Conservation (phyloP, 2,113 vertebrate species). For the Rallus limicola region DNA sequence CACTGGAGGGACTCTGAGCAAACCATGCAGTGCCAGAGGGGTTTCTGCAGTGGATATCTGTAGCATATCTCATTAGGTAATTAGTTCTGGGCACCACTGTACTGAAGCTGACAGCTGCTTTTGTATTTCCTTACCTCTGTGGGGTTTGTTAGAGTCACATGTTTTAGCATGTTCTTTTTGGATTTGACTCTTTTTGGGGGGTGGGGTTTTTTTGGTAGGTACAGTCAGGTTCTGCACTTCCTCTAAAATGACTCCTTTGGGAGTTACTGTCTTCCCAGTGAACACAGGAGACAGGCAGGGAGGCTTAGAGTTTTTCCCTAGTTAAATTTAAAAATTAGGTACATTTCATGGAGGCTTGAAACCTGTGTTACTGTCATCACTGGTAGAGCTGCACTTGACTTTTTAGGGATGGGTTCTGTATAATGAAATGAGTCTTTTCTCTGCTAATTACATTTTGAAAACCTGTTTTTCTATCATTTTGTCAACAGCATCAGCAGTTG, state of each 20-base stretch:
- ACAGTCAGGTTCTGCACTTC: not conserved
- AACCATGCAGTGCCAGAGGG: rapidly evolving
- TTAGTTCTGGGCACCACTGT: not conserved
- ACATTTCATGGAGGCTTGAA: not conserved
- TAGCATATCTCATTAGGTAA: too few relatives aligned
- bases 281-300: not conserved
- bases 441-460: not conserved
- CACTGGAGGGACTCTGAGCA: not conserved
- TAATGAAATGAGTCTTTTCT: not conserved
- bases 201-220: not conserved
- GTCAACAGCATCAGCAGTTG: slow-evolving; percentile 84
- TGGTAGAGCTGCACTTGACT: not conserved
- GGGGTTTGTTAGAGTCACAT: rapidly evolving
- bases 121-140: too few relatives aligned
- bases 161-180: not conserved
- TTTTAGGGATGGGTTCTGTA: not conserved
- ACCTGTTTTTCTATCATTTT: slow-evolving; percentile 26
- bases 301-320: not conserved
- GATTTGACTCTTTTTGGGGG: too few relatives aligned
- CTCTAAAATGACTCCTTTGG: not conserved
- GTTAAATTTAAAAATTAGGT: not conserved
- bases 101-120: not conserved
- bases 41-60: not conserved
- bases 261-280: not conserved
- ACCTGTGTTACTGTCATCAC: rapidly evolving